Conservation (phyloP, 2,888 invertebrate genomes). For the Lobophora halterata region DNA sequence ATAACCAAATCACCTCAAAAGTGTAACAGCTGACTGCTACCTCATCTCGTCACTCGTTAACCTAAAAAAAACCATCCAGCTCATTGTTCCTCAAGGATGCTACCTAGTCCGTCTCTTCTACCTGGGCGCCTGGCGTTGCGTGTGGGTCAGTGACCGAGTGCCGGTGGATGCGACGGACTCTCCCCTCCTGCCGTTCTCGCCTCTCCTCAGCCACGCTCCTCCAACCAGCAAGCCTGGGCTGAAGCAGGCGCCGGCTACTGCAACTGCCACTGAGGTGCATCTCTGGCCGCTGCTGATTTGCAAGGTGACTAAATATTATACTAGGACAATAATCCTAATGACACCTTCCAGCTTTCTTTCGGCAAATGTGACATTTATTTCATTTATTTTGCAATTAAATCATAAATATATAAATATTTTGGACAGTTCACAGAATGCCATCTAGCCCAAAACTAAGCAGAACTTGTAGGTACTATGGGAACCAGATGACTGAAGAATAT, state of each 20-base stretch:
- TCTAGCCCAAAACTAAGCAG: too few species aligned
- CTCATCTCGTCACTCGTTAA: too few species aligned
- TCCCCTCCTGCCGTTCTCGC: conserved; percentile 68
- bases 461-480: too few species aligned
- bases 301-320: conserved; percentile 48
- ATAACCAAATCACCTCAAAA: too few species aligned
- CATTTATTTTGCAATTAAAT: too few species aligned
- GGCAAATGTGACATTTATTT: too few species aligned
- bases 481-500: too few species aligned
- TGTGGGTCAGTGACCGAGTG: conserved; percentile 70
- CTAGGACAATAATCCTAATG: too few species aligned
- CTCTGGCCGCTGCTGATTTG: conserved; percentile 68
- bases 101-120: conserved; percentile 67
- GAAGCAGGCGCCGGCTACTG: conserved; percentile 37
- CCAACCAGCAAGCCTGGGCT: conserved; percentile 37
- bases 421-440: too few species aligned
- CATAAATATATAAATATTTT: too few species aligned
- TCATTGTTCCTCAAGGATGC: conserved; percentile 51
- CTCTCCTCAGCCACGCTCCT: conserved; percentile 42
- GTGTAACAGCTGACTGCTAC: too few species aligned
- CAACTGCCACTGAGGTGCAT: conserved; percentile 46
- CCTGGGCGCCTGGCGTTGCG: conserved; percentile 68
- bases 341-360: too few species aligned
- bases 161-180: conserved; percentile 62
- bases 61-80: background rate